Conservation (phyloP, 2,888 invertebrate genomes). For the Cephus nigrinus region DNA sequence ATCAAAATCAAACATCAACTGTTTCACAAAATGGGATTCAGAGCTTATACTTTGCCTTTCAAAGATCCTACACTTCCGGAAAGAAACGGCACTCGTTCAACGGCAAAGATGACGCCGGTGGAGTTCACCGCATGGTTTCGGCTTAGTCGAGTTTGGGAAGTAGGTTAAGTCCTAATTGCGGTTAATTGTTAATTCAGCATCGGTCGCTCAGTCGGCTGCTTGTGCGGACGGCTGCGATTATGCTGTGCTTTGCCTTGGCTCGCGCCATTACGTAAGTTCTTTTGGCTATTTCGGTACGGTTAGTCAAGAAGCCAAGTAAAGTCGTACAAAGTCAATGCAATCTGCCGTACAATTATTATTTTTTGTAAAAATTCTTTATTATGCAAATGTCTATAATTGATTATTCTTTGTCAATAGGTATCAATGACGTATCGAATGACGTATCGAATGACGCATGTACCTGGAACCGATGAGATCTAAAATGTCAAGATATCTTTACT, state of each 20-base stretch:
- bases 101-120: background rate
- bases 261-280: constrained; percentile 2
- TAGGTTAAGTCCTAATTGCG: constrained; percentile 59
- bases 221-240: background rate
- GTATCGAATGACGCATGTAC: background rate
- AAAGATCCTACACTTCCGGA: background rate
- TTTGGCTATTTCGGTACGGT: background rate
- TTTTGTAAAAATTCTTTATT: background rate
- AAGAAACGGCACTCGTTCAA: background rate
- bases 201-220: constrained; percentile 14
- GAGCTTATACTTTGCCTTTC: background rate
- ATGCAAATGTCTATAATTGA: background rate
- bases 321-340: background rate
- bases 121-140: constrained; percentile 4
- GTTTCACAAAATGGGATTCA: background rate
- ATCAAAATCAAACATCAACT: background rate
- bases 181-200: constrained; percentile 58
- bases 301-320: background rate
- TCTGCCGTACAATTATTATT: background rate
- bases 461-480: background rate
- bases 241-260: background rate
- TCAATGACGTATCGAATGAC: background rate
- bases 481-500: background rate
- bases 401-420: background rate
- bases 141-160: constrained; percentile 40